Evolutionary conservation across 1,140 invertebrate genomes (phyloP).

Genomic region (Hesperophylax magnus): DNA sequence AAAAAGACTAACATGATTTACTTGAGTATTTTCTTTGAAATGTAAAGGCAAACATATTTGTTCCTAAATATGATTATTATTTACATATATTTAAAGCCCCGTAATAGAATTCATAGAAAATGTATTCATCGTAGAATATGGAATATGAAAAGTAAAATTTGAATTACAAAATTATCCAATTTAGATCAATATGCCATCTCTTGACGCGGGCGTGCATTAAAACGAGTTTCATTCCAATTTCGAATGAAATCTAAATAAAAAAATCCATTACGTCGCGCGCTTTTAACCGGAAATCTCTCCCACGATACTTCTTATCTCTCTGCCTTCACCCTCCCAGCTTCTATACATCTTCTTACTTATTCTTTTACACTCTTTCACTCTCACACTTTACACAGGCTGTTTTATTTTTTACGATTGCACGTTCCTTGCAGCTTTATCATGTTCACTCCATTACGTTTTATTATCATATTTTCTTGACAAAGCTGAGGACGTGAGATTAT

Average conservation of each 20-base stretch:
- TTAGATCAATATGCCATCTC: conserved; percentile 27
- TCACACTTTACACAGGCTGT: conserved; percentile 50
- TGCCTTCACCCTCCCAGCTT: neutral
- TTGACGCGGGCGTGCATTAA: conserved; percentile 46
- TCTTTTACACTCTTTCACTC: neutral
- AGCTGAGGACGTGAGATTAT: conserved; percentile 59
- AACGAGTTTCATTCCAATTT: conserved; percentile 36
- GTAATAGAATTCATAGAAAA: too few species aligned
- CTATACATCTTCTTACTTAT: too few species aligned
- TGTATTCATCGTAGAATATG: too few species aligned
- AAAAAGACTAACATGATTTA: too few species aligned
- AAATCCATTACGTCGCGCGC: conserved; percentile 46
- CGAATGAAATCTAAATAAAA: conserved; percentile 56
- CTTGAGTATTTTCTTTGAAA: too few species aligned
- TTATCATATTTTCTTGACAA: conserved; percentile 59
- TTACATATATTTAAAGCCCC: neutral
- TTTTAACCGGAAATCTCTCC: conserved; percentile 44
- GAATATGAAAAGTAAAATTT: neutral
- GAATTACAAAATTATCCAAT: conserved; percentile 33
- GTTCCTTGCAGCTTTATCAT: conserved; percentile 56
- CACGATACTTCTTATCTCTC: conserved; percentile 51
- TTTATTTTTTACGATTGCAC: conserved; percentile 59
- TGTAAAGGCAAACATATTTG: too few species aligned
- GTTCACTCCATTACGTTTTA: conserved; percentile 59
- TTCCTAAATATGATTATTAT: too few species aligned